Evolutionary conservation across 1,140 invertebrate species (phyloP), one percentile per base, ranked within the genome.

Genomic region (Eriosoma lanigerum): DNA sequence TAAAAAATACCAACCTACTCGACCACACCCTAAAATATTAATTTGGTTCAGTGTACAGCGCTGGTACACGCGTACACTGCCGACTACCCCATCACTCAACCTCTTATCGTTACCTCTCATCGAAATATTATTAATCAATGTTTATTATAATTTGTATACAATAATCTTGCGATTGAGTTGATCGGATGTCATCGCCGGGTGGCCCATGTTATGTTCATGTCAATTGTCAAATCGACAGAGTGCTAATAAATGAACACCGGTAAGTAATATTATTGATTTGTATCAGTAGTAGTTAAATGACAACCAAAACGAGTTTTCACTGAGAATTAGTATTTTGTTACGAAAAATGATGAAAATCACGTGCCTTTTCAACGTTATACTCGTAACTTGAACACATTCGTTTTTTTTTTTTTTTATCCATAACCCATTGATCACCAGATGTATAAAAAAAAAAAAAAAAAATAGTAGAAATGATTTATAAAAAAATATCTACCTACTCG

Each of bases 21-120:
- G 21, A 60, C 75, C 75, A 62, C 75, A 60, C 75, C 75, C 56
- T 5, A n/a, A 56, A 78, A 78, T 78, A 78, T 78, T 78, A 78
- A 78, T 78, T 78, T 78, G 48, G 38, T 78, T 78, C 62, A 48
- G 75, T 29, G 75, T 15, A n/a, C 52, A 26, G 29, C 26, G n/a
- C 48, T 46, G 19, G 12, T 8, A 68, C 8, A 48, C 17, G 52
- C 50, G 26, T 21, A 54, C 19, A 54, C 70, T 19, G 8, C 50
- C 26, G 17, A 54, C 52, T 29, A 38, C 19, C 50, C 19, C 12
- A 3, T 73, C 13, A 73, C 70, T 21, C 8, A 4, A 38, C 9
- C n/a, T 24, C 46, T 52, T 17, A 52, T 72, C 48, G 29, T 72
- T 72, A 72, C 15, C 46, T 52, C 46, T 72, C 68, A 29, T 52